Percentiles rank a stretch among this genome's conserved stretches.
Conservation (phyloP, 1,140 invertebrate species). For the Battus philenor region DNA sequence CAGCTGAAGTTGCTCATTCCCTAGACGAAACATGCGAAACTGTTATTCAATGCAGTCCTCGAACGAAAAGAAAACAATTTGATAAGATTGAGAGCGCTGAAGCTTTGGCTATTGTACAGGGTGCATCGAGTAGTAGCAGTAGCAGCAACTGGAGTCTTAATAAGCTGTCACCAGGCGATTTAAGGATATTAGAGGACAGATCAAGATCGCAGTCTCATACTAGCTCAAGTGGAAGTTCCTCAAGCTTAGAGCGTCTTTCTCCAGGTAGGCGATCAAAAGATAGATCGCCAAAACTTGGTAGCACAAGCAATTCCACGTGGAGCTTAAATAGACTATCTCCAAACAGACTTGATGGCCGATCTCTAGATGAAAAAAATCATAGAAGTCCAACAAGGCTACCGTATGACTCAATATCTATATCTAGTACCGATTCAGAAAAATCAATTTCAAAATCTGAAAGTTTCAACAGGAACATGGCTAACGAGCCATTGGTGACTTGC, state of each 20-base stretch:
- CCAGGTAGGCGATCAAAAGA: slow-evolving; percentile 73
- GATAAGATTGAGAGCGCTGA: slow-evolving; percentile 69
- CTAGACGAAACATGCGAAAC: slow-evolving; percentile 82
- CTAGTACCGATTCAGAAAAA: slow-evolving; percentile 73
- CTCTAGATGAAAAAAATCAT: slow-evolving; percentile 69
- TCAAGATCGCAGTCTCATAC: slow-evolving; percentile 72
- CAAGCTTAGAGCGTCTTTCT: slow-evolving; percentile 68
- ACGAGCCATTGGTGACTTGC: slow-evolving; percentile 70
- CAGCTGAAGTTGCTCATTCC: slow-evolving; percentile 80
- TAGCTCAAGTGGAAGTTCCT: slow-evolving; percentile 73
- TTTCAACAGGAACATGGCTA: slow-evolving; percentile 67
- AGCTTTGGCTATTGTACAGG: slow-evolving; percentile 68
- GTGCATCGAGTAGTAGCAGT: slow-evolving; percentile 69
- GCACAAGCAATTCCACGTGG: slow-evolving; percentile 74
- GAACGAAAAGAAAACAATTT: slow-evolving; percentile 70
- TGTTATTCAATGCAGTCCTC: slow-evolving; percentile 77
- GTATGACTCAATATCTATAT: slow-evolving; percentile 72
- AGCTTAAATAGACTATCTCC: slow-evolving; percentile 71
- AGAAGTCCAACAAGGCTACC: slow-evolving; percentile 68
- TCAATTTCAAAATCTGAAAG: slow-evolving; percentile 74
- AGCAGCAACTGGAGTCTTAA: slow-evolving; percentile 75
- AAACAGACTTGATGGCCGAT: slow-evolving; percentile 67
- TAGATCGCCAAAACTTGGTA: slow-evolving; percentile 70
- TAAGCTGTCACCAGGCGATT: slow-evolving; percentile 73
- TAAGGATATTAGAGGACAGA: slow-evolving; percentile 75